Conservation (phyloP, 2,888 invertebrate species). For the Mythimna ferrago region DNA sequence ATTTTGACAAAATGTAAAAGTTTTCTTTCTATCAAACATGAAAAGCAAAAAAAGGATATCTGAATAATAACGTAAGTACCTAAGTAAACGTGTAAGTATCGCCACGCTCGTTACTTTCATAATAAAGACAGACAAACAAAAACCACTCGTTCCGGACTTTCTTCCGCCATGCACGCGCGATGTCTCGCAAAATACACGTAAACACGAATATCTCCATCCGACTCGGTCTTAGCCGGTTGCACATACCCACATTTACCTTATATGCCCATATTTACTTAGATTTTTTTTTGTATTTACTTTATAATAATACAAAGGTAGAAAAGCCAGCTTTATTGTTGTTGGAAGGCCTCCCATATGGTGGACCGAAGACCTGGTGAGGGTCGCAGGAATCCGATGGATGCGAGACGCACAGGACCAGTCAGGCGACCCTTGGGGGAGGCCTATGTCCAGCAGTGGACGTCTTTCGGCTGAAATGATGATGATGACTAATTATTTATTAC, state of each 20-base stretch:
- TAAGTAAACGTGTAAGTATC: background rate
- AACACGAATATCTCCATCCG: slow-evolving; percentile 79
- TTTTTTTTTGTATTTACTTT: slow-evolving; percentile 13
- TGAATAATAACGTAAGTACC: slow-evolving; percentile 1
- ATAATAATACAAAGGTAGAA: background rate
- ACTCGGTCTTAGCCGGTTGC: slow-evolving; percentile 64
- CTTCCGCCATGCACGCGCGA: slow-evolving; percentile 63
- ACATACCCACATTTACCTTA: slow-evolving; percentile 47
- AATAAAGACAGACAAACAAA: slow-evolving; percentile 15
- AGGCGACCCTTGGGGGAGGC: too few relatives aligned
- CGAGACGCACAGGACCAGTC: too few relatives aligned
- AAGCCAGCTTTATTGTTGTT: too few relatives aligned
- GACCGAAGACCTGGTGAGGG: too few relatives aligned
- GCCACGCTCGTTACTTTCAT: slow-evolving; percentile 18
- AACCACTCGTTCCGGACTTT: slow-evolving; percentile 62
- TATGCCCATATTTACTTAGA: slow-evolving; percentile 1
- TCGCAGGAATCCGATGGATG: too few relatives aligned
- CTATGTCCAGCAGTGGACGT: too few relatives aligned
- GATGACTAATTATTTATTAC: too few relatives aligned
- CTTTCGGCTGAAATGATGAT: too few relatives aligned
- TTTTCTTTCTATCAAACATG: background rate
- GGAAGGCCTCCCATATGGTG: too few relatives aligned
- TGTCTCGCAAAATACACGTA: slow-evolving; percentile 79
- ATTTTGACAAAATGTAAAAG: slow-evolving; percentile 11
- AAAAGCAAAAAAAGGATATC: background rate